Evolutionary conservation across 2,113 vertebrate genomes (phyloP).

Genomic region (Lagopus leucura): DNA sequence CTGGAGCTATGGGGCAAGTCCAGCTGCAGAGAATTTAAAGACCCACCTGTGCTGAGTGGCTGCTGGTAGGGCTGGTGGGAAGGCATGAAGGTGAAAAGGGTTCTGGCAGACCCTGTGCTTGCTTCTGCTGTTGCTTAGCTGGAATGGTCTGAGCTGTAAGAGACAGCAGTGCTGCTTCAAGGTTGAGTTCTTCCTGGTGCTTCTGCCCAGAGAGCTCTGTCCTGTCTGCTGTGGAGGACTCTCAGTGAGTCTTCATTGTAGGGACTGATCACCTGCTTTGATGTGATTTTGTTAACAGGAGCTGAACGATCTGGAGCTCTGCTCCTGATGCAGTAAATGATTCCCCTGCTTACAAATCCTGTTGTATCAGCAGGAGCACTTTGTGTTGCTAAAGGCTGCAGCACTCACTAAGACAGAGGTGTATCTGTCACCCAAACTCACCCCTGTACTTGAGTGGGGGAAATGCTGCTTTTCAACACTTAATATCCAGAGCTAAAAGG

Average conservation of each 20-base stretch:
- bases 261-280: accelerated
- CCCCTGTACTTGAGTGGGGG: not conserved
- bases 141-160: not conserved
- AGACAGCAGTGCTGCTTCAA: not conserved
- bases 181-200: not conserved
- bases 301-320: not conserved
- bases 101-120: not conserved
- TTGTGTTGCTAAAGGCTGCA: not conserved
- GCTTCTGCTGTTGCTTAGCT: not conserved
- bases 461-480: not conserved
- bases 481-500: not conserved
- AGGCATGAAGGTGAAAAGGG: not conserved
- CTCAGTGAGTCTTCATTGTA: accelerated
- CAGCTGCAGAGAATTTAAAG: not conserved
- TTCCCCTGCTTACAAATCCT: not conserved
- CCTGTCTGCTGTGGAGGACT: not conserved
- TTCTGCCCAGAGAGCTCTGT: not conserved
- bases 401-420: not conserved
- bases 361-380: not conserved
- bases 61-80: not conserved
- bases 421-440: not conserved
- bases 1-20: not conserved
- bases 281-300: not conserved
- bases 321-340: not conserved
- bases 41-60: not conserved